Evolutionary conservation across 2,797 vertebrate species (phyloP).

Genomic region (Myotis daubentonii): DNA sequence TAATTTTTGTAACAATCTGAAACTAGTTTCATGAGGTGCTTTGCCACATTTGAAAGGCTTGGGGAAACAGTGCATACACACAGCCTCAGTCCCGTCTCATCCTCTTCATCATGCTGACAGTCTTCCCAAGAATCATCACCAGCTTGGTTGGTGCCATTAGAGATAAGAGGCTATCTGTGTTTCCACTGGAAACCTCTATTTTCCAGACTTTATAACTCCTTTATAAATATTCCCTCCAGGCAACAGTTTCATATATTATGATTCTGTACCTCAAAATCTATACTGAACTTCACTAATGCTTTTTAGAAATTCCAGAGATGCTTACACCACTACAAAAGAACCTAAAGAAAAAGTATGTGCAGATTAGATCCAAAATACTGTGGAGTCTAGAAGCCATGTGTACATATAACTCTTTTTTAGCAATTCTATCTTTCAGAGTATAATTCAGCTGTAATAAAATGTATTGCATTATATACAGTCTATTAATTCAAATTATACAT

Average conservation of each 20-base stretch:
- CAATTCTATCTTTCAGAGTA: neutral
- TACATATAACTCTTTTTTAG: neutral
- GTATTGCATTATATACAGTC: neutral
- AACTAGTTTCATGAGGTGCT: neutral
- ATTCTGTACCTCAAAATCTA: slow-evolving; percentile 12
- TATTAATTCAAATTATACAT: slow-evolving; percentile 3
- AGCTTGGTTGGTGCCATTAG: slow-evolving; percentile 49
- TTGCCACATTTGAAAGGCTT: slow-evolving; percentile 24
- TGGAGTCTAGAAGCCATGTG: neutral
- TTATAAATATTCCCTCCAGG: slow-evolving; percentile 68
- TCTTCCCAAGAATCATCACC: slow-evolving; percentile 64
- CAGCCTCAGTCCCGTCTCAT: slow-evolving; percentile 20
- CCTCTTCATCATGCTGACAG: slow-evolving; percentile 70
- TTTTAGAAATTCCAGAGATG: neutral
- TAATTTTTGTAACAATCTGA: slow-evolving; percentile 37
- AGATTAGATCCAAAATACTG: slow-evolving; percentile 31
- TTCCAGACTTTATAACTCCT: slow-evolving; percentile 61
- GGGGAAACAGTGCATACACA: slow-evolving; percentile 29
- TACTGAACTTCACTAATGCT: slow-evolving; percentile 45
- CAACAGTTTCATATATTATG: slow-evolving; percentile 61
- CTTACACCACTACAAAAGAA: neutral
- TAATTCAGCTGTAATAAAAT: slow-evolving; percentile 27
- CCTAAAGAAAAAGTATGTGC: slow-evolving; percentile 33
- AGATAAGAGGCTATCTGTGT: slow-evolving; percentile 76
- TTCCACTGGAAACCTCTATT: slow-evolving; percentile 76